Conservation (phyloP, 2,888 invertebrate species). For the Pecten maximus region DNA sequence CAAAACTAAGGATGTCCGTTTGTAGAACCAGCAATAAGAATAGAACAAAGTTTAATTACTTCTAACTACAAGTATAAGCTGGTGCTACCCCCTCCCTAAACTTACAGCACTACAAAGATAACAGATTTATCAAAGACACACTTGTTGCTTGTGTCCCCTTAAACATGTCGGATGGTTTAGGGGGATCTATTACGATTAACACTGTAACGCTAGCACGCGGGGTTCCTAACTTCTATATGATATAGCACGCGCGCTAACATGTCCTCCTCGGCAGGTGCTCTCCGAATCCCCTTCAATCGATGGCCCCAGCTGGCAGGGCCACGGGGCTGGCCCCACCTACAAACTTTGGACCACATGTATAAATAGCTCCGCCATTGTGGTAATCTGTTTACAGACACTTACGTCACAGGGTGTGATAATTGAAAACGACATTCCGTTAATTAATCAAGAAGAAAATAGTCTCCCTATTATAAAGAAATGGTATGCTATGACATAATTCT, state of each 20-base stretch:
- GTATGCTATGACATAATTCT: too few species aligned
- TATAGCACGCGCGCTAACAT: neutral
- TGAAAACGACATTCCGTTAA: neutral
- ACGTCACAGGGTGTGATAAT: neutral
- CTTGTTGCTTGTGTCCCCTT: neutral
- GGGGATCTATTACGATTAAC: neutral
- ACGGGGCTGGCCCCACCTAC: neutral
- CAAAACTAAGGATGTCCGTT: too few species aligned
- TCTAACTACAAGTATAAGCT: neutral
- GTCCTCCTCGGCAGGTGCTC: neutral
- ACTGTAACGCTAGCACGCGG: neutral
- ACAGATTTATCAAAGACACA: neutral
- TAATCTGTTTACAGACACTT: neutral
- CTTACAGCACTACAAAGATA: neutral
- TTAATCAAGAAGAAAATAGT: neutral
- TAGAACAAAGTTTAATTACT: neutral
- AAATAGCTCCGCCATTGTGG: neutral
- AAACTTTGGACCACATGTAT: constrained; percentile 18
- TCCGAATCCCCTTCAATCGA: neutral
- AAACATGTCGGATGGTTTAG: neutral
- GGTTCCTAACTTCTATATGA: neutral
- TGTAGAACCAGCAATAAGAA: neutral
- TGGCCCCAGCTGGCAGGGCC: constrained; percentile 5
- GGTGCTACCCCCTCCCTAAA: neutral
- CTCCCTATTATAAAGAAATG: too few species aligned